Base-by-base conservation (phyloP, 2,888 invertebrate genomes). In the Ectemnius continuus region DNA sequence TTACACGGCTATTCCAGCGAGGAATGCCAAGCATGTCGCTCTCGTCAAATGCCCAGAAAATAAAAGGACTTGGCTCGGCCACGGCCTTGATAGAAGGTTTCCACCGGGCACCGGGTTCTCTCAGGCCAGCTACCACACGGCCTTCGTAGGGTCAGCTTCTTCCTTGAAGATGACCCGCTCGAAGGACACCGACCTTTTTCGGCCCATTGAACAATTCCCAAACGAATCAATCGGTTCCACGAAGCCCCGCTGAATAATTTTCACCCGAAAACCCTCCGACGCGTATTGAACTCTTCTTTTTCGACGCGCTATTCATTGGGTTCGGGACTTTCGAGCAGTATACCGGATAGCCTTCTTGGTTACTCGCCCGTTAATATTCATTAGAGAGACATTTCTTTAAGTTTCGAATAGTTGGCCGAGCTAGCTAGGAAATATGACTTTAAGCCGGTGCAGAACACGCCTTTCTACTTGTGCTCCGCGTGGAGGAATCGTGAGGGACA, bases 11-110 rank as follows among this genome's bases (percentile, higher is more conserved):
- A 86, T 87, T 86, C 83, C 84, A 85, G 82, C 84, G 83, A 85
- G 89, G 89, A 90, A 90, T 90, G 89, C 84, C 81, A 85, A 88
- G 90, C 88, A 90, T 88, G 88, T 88, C 88, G 87, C 89, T 89
- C 89, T 89, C 89, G 88, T 90, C 89, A 88, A 88, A 90, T 87
- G 87, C 85, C 83, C 86, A 85, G 86, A 83, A 87, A 89, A 89
- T 88, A 89, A 89, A 88, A 89, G 88, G 87, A 86, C 85, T 85
- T 36, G 65, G 60, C 76, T 84, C 80, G 78, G 84, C 82, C 83
- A 84, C 84, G 88, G 82, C 87, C 87, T 88, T 88, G 88, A 88
- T 87, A 85, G 82, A 82, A 79, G 78, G 78, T 78, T 80, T 78
- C 79, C 79, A 78, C 79, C 60, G 78, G 68, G 78, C 67, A 78